Base-by-base conservation (phyloP, 2,888 invertebrate genomes). In the Tetropium fuscum region DNA sequence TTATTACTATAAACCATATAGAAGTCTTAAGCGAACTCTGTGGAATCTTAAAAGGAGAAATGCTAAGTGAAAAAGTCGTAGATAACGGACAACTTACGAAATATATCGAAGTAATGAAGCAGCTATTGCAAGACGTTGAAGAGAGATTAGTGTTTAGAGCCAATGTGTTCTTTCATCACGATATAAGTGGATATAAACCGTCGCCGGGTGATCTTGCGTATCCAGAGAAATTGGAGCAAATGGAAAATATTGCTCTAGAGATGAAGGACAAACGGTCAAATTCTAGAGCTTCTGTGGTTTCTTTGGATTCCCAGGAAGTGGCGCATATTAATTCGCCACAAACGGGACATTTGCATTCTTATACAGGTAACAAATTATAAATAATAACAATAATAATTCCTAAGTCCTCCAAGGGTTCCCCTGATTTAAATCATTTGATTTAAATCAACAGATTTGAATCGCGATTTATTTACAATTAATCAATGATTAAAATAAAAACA, bases 11-110 rank as follows among this genome's bases (percentile, higher is more conserved):
- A 62, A 96, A 97, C 78, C 98, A 99, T 80, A 84, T 99, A 77
- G 99, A 99, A 84, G 98, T 98, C 0, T 84, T 99, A 16, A 95
- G 98, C 0, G 99, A 99, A 81, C 89, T 99, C 45, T 98, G 98
- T 78, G 92, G 94, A 34, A 97, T 98, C 69, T 82, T 98, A 30
- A 87, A 95, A 62, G 89, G 92, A 51, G 96, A 97, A 83, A 94
- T 97, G 87, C 84, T 97, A 6, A 95, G 95, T 74, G 97, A 96
- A 75, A 93, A 94, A 11, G 89, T 90, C 65, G 90, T 91, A 71
- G 93, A 92, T 77, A 88, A 93, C 90, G 64, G 87, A 58, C 89
- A 91, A 2, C 83, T 96, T 30, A 83, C 84, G 49, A 92, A 95
- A 15, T 91, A 97, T 79, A 92, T 93, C 0, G 86, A 84, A 49